A percentile compares a stretch with the other conserved stretches of the same genome.
These are phyloP conservation scores for Bubalus kerabau DNA, from an alignment of 2,113 vertebrate species.

Conservation along the genomic window DNA sequence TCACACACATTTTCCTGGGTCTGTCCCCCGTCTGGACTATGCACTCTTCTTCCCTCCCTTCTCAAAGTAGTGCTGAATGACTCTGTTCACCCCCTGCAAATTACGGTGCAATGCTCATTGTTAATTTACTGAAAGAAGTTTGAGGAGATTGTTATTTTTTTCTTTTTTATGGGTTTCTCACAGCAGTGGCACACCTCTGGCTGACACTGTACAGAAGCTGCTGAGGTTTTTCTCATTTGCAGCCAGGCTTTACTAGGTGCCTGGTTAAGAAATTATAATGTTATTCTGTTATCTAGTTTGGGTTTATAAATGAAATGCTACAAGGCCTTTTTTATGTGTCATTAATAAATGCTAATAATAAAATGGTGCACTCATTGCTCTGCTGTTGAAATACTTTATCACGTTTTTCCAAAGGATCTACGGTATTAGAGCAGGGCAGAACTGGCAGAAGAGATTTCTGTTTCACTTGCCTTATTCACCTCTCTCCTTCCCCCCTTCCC, in stretches of 20 bases:
- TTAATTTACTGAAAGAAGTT: slow-evolving; percentile 29
- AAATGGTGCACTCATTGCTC: not conserved
- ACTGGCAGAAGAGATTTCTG: not conserved
- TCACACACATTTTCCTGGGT: not conserved
- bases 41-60: not conserved
- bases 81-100: not conserved
- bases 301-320: not conserved
- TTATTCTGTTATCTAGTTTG: slow-evolving; percentile 21
- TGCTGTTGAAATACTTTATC: not conserved
- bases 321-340: not conserved
- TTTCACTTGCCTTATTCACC: not conserved
- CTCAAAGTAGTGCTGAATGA: not conserved
- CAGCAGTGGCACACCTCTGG: slow-evolving; percentile 29
- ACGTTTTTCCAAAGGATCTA: not conserved
- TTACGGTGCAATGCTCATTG: not conserved
- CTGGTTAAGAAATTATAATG: slow-evolving; percentile 44
- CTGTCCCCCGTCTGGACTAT: not conserved
- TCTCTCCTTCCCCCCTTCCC: not conserved
- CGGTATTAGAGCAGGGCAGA: slow-evolving; percentile 14
- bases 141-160: slow-evolving; percentile 21
- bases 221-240: slow-evolving; percentile 47
- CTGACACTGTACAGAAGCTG: slow-evolving; percentile 48
- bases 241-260: slow-evolving; percentile 57
- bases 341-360: not conserved
- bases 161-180: slow-evolving; percentile 60